phyloP scores from a whole-genome alignment of 2,113 vertebrate species.

The Phoenicopterus ruber region DNA sequence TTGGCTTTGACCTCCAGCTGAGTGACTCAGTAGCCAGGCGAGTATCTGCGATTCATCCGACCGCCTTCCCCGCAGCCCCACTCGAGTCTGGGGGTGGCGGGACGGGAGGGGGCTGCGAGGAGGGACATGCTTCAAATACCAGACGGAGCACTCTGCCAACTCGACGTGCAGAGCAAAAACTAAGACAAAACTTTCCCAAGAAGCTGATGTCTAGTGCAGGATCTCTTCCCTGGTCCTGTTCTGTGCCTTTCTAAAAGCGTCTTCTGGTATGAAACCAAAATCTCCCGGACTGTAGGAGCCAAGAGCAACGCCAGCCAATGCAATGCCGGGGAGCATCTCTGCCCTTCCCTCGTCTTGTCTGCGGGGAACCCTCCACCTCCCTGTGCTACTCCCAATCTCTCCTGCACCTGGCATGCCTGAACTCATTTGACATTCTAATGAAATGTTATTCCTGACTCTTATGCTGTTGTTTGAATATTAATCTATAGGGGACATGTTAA shows the following conservation, averaged over 20 bases:
- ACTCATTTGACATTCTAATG: fast-evolving
- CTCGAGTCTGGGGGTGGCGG: not conserved
- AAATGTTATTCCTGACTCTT: not conserved
- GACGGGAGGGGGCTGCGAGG: not conserved
- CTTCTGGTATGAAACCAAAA: not conserved
- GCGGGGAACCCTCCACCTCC: not conserved
- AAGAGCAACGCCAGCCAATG: not conserved
- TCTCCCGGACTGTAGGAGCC: not conserved
- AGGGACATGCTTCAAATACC: not conserved
- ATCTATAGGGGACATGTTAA: not conserved
- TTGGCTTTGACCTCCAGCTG: not conserved
- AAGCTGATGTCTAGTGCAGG: not conserved
- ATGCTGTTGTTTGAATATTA: not conserved
- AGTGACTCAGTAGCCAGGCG: not conserved
- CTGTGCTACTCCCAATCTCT: fast-evolving
- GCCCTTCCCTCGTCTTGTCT: not conserved
- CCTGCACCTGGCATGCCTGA: not conserved
- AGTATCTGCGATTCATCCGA: fast-evolving
- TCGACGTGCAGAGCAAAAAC: not conserved
- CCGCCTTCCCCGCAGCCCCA: not conserved
- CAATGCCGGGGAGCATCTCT: not conserved
- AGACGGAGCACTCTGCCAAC: not conserved
- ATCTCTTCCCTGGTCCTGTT: not conserved
- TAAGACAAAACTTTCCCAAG: not conserved
- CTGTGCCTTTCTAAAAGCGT: slow-evolving; percentile 20